A percentile compares a stretch with the other conserved stretches of the same genome.
Evolutionary conservation across 2,888 invertebrate species (phyloP).

Genomic region (Drosophila infuscata): DNA sequence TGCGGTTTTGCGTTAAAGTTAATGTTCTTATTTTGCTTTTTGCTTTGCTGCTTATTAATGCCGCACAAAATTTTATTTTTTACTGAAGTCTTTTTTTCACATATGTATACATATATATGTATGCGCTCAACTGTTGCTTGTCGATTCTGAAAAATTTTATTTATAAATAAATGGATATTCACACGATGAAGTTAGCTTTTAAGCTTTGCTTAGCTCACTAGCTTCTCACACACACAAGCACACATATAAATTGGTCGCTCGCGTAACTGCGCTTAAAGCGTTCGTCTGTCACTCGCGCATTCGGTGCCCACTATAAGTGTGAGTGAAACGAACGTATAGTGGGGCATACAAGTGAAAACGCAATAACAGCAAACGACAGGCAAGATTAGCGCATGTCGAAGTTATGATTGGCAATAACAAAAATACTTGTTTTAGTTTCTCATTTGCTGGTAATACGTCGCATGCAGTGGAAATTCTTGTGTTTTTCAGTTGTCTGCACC

Average conservation of each 20-base stretch:
- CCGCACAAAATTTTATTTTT: slow-evolving; percentile 26
- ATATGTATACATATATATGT: slow-evolving; percentile 5
- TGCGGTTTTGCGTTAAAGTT: slow-evolving; percentile 31
- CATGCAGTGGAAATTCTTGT: slow-evolving; percentile 17
- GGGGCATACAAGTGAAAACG: slow-evolving; percentile 67
- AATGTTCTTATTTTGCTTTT: slow-evolving; percentile 30
- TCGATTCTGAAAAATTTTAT: slow-evolving; percentile 65
- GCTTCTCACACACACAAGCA: slow-evolving; percentile 38
- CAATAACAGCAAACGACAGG: slow-evolving; percentile 53
- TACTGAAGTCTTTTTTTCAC: slow-evolving; percentile 20
- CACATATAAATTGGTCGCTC: slow-evolving; percentile 42
- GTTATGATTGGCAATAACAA: slow-evolving; percentile 53
- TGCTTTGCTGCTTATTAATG: slow-evolving; percentile 12
- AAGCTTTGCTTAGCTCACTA: slow-evolving; percentile 47
- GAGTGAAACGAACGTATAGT: slow-evolving; percentile 63
- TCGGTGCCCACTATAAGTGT: slow-evolving; percentile 35
- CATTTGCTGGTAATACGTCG: slow-evolving; percentile 17
- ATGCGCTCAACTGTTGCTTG: slow-evolving; percentile 31
- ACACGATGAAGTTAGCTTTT: slow-evolving; percentile 70
- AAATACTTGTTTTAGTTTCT: slow-evolving; percentile 28
- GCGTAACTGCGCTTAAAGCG: slow-evolving; percentile 70
- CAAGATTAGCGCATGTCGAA: slow-evolving; percentile 58
- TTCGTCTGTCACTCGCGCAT: slow-evolving; percentile 36
- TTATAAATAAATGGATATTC: slow-evolving; percentile 52
- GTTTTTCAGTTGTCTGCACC: slow-evolving; percentile 43